phyloP scores from a whole-genome alignment of 2,888 invertebrate species.

The Deilephila porcellus region DNA sequence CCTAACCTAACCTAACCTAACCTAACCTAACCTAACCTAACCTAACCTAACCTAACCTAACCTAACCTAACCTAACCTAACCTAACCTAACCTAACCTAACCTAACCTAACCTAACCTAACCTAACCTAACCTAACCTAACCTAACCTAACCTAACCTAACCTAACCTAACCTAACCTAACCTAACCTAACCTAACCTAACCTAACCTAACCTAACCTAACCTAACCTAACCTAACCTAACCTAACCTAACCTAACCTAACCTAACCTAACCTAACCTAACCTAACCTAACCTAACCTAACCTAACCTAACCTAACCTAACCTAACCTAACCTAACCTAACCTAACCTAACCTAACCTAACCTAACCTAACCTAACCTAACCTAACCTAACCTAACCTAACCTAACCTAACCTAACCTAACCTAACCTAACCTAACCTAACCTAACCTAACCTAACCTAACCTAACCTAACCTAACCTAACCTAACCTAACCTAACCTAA shows the following conservation, averaged over 20 bases:
- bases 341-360: slow-evolving; percentile 33
- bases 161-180: slow-evolving; percentile 34
- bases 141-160: slow-evolving; percentile 34
- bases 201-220: slow-evolving; percentile 35
- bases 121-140: slow-evolving; percentile 30
- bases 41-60: slow-evolving; percentile 30
- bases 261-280: slow-evolving; percentile 29
- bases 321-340: slow-evolving; percentile 33
- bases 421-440: slow-evolving; percentile 33
- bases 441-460: slow-evolving; percentile 33
- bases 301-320: slow-evolving; percentile 33
- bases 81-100: slow-evolving; percentile 26
- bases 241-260: slow-evolving; percentile 35
- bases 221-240: slow-evolving; percentile 34
- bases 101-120: slow-evolving; percentile 27
- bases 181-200: slow-evolving; percentile 36
- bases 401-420: slow-evolving; percentile 33
- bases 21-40: slow-evolving; percentile 26
- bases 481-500: slow-evolving; percentile 31
- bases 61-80: slow-evolving; percentile 26
- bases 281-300: slow-evolving; percentile 34
- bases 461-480: slow-evolving; percentile 31
- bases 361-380: slow-evolving; percentile 32
- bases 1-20: slow-evolving; percentile 20
- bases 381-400: slow-evolving; percentile 34